phyloP scores from a whole-genome alignment of 2,797 vertebrate genomes.

The Scolopax rusticola region DNA sequence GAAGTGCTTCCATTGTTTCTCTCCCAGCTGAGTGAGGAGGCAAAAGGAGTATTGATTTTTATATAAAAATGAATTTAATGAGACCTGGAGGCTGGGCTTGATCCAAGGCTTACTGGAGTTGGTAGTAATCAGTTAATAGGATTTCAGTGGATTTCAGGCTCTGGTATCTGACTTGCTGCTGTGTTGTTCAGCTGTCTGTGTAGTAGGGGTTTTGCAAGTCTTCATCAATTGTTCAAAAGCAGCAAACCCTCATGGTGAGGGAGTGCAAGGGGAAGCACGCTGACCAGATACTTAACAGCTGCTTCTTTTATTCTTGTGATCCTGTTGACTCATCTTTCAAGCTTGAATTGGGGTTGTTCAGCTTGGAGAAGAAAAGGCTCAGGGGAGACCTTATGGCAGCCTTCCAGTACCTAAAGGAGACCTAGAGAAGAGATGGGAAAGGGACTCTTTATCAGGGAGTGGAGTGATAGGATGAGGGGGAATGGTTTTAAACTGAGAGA shows the following conservation, averaged over 20 bases:
- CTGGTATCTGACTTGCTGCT: not conserved
- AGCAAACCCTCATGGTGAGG: not conserved
- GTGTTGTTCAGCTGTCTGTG: not conserved
- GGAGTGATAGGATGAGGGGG: too few species aligned
- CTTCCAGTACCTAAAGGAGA: too few species aligned
- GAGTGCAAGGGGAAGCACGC: not conserved
- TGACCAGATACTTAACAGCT: not conserved
- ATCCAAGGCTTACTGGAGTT: not conserved
- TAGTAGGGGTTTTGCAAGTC: not conserved
- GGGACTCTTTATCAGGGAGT: too few species aligned
- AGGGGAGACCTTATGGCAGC: too few species aligned
- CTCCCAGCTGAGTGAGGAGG: not conserved
- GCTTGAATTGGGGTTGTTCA: not conserved
- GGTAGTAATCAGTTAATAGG: not conserved
- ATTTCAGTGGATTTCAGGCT: not conserved
- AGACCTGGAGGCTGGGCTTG: slow-evolving; percentile 27
- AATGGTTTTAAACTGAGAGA: too few species aligned
- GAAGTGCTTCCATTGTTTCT: not conserved
- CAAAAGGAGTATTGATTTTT: slow-evolving; percentile 38
- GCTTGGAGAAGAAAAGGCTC: too few species aligned
- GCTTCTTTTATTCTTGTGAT: not conserved
- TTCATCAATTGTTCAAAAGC: not conserved
- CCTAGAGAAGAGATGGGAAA: too few species aligned
- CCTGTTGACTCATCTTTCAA: not conserved
- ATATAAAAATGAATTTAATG: slow-evolving; percentile 59